Evolutionary conservation across 1,140 invertebrate species (phyloP).

Genomic region (Papilio dardanus): DNA sequence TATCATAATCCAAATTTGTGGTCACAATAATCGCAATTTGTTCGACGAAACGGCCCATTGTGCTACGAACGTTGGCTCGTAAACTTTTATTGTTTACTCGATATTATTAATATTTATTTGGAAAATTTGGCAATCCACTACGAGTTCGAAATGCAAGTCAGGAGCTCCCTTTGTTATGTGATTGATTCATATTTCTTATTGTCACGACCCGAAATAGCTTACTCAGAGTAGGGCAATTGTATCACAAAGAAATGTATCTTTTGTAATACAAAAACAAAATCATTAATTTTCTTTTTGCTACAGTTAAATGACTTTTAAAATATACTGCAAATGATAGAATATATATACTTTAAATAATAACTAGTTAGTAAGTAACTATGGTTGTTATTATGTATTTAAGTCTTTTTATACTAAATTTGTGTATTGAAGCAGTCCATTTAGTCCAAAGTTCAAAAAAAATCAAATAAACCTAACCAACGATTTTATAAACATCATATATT

Average conservation of each 20-base stretch:
- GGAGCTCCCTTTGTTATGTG: constrained; percentile 35
- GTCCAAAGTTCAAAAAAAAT: background rate
- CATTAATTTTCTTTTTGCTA: background rate
- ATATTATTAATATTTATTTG: constrained; percentile 39
- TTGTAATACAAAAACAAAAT: constrained; percentile 9
- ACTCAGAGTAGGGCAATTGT: background rate
- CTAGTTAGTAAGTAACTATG: no score
- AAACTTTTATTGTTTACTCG: constrained; percentile 49
- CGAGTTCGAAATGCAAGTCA: constrained; percentile 33
- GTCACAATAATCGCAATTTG: constrained; percentile 45
- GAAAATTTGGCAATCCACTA: constrained; percentile 33
- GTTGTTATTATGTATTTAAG: no score
- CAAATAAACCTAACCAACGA: background rate
- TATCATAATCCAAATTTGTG: constrained; percentile 6
- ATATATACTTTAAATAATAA: no score
- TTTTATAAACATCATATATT: no score
- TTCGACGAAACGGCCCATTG: constrained; percentile 46
- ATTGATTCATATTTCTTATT: constrained; percentile 32
- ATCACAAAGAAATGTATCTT: constrained; percentile 24
- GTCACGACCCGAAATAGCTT: constrained; percentile 18
- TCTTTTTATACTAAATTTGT: no score
- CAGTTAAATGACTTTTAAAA: constrained; percentile 9
- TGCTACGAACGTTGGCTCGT: constrained; percentile 43
- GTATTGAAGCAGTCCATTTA: background rate
- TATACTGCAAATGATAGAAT: background rate